Evolutionary conservation across 2,888 invertebrate genomes (phyloP).

Genomic region (Drymonia ruficornis): DNA sequence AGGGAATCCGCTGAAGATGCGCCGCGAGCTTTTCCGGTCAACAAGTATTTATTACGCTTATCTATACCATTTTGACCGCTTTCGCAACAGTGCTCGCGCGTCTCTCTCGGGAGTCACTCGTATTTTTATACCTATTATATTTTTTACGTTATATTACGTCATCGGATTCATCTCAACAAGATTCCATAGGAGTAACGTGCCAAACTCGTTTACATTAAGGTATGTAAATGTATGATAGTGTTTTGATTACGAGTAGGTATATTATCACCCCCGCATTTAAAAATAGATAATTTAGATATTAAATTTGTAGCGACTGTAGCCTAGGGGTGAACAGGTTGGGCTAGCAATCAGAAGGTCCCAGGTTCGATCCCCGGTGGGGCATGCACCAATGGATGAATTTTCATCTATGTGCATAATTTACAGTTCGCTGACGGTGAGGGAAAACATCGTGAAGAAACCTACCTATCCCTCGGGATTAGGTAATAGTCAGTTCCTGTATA

Average conservation of each 20-base stretch:
- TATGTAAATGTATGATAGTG: neutral
- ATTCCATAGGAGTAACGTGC: constrained; percentile 10
- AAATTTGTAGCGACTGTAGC: too few relatives aligned
- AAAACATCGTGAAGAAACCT: too few relatives aligned
- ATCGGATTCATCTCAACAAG: constrained; percentile 3
- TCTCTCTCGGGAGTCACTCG: constrained; percentile 53
- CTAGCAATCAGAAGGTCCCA: too few relatives aligned
- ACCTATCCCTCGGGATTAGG: too few relatives aligned
- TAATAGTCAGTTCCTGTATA: too few relatives aligned
- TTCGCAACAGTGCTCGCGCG: constrained; percentile 63
- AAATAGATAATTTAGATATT: too few relatives aligned
- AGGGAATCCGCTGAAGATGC: constrained; percentile 33
- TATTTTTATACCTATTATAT: constrained; percentile 13
- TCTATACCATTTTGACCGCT: constrained; percentile 48
- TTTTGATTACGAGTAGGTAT: neutral
- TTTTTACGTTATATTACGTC: constrained; percentile 3
- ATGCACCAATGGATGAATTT: too few relatives aligned
- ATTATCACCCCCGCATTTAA: too few relatives aligned
- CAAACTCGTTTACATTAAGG: neutral
- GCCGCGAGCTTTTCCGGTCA: constrained; percentile 26
- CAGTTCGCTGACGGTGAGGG: too few relatives aligned
- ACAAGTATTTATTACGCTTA: constrained; percentile 28
- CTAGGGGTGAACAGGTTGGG: too few relatives aligned
- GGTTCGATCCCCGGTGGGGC: too few relatives aligned
- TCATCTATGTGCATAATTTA: too few relatives aligned